A percentile compares a stretch with the other conserved stretches of the same genome.
These are phyloP conservation scores for Bubo bubo DNA, from an alignment of 2,113 vertebrate species.

Conservation along the genomic window DNA sequence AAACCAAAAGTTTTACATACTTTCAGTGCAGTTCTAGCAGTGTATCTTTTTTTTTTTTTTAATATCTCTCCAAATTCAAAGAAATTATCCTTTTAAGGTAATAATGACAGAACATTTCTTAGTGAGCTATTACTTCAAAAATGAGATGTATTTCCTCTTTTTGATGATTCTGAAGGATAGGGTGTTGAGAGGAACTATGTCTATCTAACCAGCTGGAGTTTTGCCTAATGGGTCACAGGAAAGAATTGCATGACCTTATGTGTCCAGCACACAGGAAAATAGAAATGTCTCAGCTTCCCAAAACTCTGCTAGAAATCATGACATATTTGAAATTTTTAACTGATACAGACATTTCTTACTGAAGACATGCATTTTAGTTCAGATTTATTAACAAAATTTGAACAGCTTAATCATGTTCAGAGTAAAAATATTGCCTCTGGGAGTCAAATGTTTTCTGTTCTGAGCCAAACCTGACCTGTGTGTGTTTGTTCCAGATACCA, in stretches of 20 bases:
- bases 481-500: constrained; percentile 48
- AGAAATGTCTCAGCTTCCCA: neutral
- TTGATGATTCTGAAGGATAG: neutral
- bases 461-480: constrained; percentile 50
- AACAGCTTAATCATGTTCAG: constrained; percentile 63
- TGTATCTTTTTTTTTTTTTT: no score
- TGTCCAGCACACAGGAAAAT: neutral
- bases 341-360: neutral
- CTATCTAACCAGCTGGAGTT: neutral
- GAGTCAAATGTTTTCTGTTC: constrained; percentile 46
- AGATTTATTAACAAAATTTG: constrained; percentile 68
- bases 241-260: neutral
- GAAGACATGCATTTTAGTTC: constrained; percentile 35
- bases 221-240: neutral
- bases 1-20: neutral
- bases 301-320: neutral
- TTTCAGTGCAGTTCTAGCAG: neutral
- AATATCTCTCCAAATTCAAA: neutral
- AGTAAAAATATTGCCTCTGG: constrained; percentile 62
- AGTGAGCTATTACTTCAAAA: neutral
- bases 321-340: constrained; percentile 6
- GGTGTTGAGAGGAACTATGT: neutral
- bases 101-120: neutral
- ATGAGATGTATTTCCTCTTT: neutral
- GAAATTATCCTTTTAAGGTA: neutral